phyloP scores from a whole-genome alignment of 2,113 vertebrate genomes.

The Onychorhynchus coronatus region DNA sequence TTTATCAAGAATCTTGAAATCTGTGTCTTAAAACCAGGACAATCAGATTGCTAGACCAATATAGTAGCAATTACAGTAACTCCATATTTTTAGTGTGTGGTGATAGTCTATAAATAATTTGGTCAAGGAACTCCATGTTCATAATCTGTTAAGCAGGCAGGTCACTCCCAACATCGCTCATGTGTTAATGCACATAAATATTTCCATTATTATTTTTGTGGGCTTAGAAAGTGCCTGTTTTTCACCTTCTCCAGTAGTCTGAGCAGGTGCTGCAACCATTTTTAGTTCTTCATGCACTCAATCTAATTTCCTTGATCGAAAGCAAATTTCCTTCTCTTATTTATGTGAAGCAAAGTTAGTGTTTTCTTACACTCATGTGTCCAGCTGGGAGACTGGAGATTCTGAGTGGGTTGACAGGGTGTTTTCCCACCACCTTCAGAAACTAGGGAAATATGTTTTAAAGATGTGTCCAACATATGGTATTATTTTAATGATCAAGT shows the following conservation, averaged over 20 bases:
- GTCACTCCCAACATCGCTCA: not conserved
- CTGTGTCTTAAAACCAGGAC: not conserved
- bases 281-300: not conserved
- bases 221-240: not conserved
- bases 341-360: conserved; percentile 2
- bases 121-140: not conserved
- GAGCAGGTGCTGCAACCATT: not conserved
- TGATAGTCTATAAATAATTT: not conserved
- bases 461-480: conserved; percentile 66
- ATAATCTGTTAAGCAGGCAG: not conserved
- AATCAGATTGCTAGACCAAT: not conserved
- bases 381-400: conserved; percentile 50
- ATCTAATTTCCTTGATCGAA: conserved; percentile 21
- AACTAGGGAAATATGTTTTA: conserved; percentile 49
- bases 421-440: conserved; percentile 58
- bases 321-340: conserved; percentile 3
- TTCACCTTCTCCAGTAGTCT: not conserved
- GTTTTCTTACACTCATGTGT: conserved; percentile 45
- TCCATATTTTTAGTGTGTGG: not conserved
- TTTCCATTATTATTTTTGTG: not conserved
- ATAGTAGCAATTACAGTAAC: not conserved
- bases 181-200: not conserved
- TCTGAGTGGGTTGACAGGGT: conserved; percentile 26
- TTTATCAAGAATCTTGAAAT: not conserved
- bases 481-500: conserved; percentile 61